Conservation (phyloP, 2,113 vertebrate genomes). For the Aegotheles bennettii region DNA sequence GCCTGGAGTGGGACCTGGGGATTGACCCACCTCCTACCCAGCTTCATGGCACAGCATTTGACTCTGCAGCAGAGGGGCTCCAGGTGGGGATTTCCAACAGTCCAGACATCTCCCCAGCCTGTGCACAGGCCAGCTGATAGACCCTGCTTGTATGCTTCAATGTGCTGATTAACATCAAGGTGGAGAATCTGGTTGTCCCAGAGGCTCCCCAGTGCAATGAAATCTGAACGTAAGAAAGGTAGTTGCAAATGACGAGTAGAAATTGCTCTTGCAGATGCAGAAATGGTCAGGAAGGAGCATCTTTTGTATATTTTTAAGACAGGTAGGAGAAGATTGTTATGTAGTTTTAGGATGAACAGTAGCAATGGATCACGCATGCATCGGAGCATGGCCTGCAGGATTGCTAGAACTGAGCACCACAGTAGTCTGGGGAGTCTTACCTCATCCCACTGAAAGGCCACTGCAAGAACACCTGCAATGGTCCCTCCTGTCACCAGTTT, state of each 20-base stretch:
- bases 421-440: neutral
- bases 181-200: neutral
- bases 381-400: neutral
- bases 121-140: neutral
- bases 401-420: neutral
- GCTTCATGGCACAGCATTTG: neutral
- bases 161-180: neutral
- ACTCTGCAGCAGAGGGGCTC: neutral
- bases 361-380: neutral
- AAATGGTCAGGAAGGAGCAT: neutral
- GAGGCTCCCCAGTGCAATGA: neutral
- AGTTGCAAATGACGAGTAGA: neutral
- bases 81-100: neutral
- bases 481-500: neutral
- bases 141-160: neutral
- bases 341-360: neutral
- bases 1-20: neutral
- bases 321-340: neutral
- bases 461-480: neutral
- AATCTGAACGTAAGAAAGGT: neutral
- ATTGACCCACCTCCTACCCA: neutral
- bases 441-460: neutral
- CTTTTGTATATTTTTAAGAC: neutral
- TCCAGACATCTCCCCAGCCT: neutral
- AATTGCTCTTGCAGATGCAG: neutral